Percentiles rank a stretch among this genome's conserved stretches.
These are phyloP conservation scores for Gobiocypris rarus DNA, from an alignment of 2,113 vertebrate genomes.

Conservation along the genomic window DNA sequence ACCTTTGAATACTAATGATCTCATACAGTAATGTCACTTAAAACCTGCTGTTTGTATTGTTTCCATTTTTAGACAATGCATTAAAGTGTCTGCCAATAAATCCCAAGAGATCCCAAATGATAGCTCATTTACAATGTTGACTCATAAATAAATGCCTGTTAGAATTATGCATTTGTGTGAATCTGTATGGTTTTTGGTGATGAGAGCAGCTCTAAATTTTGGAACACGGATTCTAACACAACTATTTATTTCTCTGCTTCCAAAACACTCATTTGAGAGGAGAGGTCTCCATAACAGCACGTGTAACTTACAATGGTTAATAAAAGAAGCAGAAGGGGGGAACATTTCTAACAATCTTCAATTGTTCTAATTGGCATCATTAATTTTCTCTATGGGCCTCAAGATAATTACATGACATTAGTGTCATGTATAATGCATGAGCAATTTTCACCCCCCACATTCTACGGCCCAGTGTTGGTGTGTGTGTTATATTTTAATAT, in stretches of 20 bases:
- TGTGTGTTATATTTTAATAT: conserved; percentile 35
- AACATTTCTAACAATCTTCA: conserved; percentile 23
- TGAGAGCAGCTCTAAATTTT: neutral
- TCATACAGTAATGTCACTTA: neutral
- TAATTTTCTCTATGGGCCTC: conserved; percentile 61
- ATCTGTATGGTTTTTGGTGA: neutral
- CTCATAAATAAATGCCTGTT: neutral
- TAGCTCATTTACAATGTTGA: neutral
- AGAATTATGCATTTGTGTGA: conserved; percentile 8
- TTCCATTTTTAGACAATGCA: neutral
- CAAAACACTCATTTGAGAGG: conserved; percentile 21
- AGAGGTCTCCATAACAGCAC: conserved; percentile 7
- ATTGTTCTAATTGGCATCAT: conserved; percentile 61
- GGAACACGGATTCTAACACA: neutral
- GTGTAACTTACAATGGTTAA: conserved; percentile 23
- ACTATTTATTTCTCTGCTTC: conserved; percentile 9
- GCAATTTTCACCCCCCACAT: conserved; percentile 58
- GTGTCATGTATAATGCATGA: conserved; percentile 64
- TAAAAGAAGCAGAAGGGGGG: conserved; percentile 29
- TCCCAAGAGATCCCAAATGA: neutral
- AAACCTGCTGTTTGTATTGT: neutral
- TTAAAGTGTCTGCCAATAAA: neutral
- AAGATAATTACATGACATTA: conserved; percentile 63
- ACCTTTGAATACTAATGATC: neutral
- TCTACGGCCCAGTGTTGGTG: conserved; percentile 35